These are phyloP conservation scores for Tromatobia lineatoria DNA, from an alignment of 2,888 invertebrate species.

Conservation along the genomic window DNA sequence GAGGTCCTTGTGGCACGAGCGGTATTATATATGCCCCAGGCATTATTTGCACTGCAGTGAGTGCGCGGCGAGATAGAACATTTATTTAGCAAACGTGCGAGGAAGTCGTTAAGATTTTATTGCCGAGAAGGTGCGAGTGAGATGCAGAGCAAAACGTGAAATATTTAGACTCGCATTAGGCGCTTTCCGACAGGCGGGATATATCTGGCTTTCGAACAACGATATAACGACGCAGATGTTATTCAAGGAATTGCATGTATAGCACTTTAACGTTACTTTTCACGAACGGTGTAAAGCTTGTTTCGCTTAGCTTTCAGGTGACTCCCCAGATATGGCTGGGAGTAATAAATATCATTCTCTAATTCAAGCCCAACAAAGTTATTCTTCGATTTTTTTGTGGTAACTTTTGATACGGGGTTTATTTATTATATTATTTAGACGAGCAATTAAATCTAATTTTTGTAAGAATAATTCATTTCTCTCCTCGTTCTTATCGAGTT, in stretches of 20 bases:
- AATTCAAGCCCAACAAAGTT: background rate
- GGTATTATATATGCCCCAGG: background rate
- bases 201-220: conserved; percentile 30
- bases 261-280: background rate
- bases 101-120: conserved; percentile 44
- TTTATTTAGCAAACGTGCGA: conserved; percentile 41
- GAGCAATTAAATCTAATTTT: too few species aligned
- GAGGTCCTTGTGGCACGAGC: background rate
- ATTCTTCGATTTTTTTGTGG: background rate
- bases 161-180: background rate
- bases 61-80: conserved; percentile 3
- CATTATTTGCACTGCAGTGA: background rate
- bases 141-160: conserved; percentile 7
- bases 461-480: too few species aligned
- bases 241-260: conserved; percentile 12
- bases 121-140: conserved; percentile 23
- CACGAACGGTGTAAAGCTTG: background rate
- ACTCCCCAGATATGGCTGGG: background rate
- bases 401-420: background rate
- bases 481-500: too few species aligned
- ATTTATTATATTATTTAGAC: background rate
- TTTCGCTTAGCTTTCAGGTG: background rate
- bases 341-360: background rate
- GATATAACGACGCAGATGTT: conserved; percentile 14
- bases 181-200: background rate